phyloP scores from a whole-genome alignment of 1,140 invertebrate genomes.

The Ruditapes philippinarum region DNA sequence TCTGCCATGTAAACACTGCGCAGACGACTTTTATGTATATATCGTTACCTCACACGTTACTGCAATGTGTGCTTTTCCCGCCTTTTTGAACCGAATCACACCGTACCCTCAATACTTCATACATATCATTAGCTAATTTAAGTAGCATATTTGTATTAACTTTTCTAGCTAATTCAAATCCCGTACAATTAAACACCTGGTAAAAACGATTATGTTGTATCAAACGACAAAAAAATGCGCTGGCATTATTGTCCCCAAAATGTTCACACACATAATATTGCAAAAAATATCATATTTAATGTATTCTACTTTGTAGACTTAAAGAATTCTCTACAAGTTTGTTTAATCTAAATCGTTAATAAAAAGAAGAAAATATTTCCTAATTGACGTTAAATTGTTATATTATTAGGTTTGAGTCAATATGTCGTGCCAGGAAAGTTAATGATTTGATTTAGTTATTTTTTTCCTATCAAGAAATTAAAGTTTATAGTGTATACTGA shows the following conservation, averaged over 20 bases:
- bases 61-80: neutral
- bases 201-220: neutral
- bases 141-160: conserved; percentile 24
- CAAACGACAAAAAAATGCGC: neutral
- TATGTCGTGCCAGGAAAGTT: neutral
- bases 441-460: too few species aligned
- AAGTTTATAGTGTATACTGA: too few species aligned
- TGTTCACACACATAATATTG: neutral
- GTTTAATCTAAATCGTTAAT: too few species aligned
- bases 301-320: neutral
- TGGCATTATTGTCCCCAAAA: neutral
- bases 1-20: too few species aligned
- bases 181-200: neutral
- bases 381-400: conserved; percentile 21
- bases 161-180: neutral
- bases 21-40: too few species aligned
- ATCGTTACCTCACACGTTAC: neutral
- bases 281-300: neutral
- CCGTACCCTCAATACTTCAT: neutral
- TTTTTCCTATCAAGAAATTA: too few species aligned
- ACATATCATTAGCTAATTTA: neutral
- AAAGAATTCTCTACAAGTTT: too few species aligned
- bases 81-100: neutral
- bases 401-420: neutral
- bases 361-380: neutral